Percentiles rank a stretch among this genome's conserved stretches.
Conservation (phyloP, 2,113 vertebrate species). For the Sarotherodon lohbergeri region DNA sequence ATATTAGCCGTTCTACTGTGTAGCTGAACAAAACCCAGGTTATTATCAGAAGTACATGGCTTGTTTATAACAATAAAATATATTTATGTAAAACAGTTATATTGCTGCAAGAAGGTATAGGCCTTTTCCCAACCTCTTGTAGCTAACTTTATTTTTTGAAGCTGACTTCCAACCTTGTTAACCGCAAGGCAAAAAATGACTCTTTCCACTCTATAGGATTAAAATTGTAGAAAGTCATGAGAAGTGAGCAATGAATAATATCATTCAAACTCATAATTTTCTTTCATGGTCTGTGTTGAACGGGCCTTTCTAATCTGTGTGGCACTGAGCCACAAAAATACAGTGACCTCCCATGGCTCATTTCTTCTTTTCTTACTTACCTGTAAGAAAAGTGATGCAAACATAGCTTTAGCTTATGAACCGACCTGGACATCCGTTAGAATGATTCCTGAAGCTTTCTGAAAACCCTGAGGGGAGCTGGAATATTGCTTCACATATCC, state of each 20-base stretch:
- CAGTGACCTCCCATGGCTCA: not conserved
- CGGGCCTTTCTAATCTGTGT: not conserved
- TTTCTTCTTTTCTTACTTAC: not conserved
- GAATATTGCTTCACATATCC: slow-evolving; percentile 25
- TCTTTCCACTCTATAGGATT: not conserved
- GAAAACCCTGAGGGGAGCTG: slow-evolving; percentile 2
- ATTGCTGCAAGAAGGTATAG: not conserved
- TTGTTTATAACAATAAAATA: not conserved
- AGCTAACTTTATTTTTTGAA: not conserved
- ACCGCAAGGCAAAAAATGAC: not conserved
- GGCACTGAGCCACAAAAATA: not conserved
- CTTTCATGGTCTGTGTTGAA: not conserved
- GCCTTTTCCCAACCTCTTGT: not conserved
- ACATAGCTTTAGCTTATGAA: not conserved
- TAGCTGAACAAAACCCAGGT: not conserved
- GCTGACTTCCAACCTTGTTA: not conserved
- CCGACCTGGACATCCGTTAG: not conserved
- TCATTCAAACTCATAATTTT: not conserved
- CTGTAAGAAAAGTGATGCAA: not conserved
- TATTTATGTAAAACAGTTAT: not conserved
- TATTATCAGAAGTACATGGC: not conserved
- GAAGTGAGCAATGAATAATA: not conserved
- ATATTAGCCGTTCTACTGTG: not conserved
- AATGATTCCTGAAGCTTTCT: not conserved
- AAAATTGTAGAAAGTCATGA: not conserved